Percentiles rank a stretch among this genome's conserved stretches.
Evolutionary conservation across 2,797 vertebrate genomes (phyloP).

Genomic region (Cossypha dichroa): DNA sequence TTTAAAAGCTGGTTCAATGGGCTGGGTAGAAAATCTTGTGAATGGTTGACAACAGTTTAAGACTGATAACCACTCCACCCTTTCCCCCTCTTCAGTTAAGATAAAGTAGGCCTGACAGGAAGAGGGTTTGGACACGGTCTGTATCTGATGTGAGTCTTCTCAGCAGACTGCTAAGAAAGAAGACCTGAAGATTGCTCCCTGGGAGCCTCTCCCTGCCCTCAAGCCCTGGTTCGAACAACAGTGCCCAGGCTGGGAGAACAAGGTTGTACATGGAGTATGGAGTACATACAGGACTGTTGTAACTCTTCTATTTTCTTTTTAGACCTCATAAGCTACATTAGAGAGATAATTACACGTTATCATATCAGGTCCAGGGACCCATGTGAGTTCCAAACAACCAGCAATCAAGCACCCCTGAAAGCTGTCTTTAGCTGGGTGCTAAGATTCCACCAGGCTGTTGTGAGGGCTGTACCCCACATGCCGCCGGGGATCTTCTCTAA

Average conservation of each 20-base stretch:
- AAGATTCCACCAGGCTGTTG: neutral
- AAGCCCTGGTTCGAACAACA: neutral
- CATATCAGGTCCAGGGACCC: neutral
- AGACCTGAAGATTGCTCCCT: neutral
- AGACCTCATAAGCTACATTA: neutral
- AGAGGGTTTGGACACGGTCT: neutral
- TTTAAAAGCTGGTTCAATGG: neutral
- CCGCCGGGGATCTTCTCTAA: neutral
- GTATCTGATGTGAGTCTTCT: neutral
- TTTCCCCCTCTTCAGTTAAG: neutral
- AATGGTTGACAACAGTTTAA: neutral
- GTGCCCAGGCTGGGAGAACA: neutral
- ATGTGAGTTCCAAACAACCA: neutral
- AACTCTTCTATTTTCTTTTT: neutral
- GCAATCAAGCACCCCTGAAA: neutral
- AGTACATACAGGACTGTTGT: neutral
- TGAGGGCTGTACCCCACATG: accelerated
- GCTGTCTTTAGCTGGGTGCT: neutral
- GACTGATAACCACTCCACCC: neutral
- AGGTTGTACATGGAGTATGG: neutral
- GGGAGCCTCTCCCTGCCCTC: neutral
- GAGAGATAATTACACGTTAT: neutral
- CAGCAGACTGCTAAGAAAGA: neutral
- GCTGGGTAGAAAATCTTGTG: neutral
- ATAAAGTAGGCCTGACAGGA: neutral